Conservation (phyloP, 2,797 vertebrate genomes). For the Cheirogaleus major region DNA sequence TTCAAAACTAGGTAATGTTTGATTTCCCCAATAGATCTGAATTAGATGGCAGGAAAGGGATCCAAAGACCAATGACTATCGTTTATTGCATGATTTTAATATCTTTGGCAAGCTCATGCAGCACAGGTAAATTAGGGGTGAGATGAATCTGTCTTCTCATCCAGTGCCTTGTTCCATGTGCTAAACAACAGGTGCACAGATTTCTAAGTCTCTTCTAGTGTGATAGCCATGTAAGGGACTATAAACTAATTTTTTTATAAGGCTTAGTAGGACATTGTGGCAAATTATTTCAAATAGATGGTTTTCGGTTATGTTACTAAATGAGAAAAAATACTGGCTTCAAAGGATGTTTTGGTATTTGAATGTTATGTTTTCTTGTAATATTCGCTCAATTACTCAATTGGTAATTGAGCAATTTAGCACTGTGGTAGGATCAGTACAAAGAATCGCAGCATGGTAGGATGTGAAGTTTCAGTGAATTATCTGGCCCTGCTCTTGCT, state of each 20-base stretch:
- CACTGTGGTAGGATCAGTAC: too few species aligned
- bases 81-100: not conserved
- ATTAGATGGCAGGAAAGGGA: not conserved
- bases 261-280: not conserved
- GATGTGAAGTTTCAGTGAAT: not conserved
- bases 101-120: not conserved
- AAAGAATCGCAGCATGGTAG: not conserved
- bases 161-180: not conserved
- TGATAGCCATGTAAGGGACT: not conserved
- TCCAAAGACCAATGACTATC: not conserved
- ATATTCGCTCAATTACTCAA: not conserved
- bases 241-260: not conserved
- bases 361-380: not conserved
- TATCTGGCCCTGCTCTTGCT: not conserved
- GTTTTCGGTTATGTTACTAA: not conserved
- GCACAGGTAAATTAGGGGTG: not conserved
- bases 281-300: not conserved
- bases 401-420: not conserved
- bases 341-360: not conserved
- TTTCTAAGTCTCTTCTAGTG: not conserved
- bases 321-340: conserved; percentile 27
- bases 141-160: not conserved
- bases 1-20: not conserved
- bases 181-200: not conserved
- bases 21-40: not conserved